phyloP scores from a whole-genome alignment of 2,888 invertebrate species.

The Ceramica pisi region DNA sequence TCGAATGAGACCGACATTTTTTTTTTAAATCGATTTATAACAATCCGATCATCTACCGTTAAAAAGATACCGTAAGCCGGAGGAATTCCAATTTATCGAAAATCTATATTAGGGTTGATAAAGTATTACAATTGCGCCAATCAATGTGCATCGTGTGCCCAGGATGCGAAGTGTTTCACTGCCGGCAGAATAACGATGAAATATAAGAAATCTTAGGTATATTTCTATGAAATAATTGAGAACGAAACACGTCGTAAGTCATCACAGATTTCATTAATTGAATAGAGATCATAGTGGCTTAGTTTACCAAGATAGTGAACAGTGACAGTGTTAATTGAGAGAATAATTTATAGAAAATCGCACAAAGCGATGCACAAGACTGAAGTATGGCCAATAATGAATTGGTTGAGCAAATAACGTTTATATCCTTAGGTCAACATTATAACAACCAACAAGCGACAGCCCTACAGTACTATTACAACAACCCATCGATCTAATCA shows the following conservation, averaged over 20 bases:
- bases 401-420: not conserved
- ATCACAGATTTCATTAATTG: no score
- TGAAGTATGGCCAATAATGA: no score
- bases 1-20: constrained; percentile 75
- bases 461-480: constrained; percentile 59
- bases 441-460: not conserved
- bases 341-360: no score
- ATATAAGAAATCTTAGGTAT: no score
- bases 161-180: not conserved
- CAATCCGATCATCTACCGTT: constrained; percentile 86
- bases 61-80: constrained; percentile 84
- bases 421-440: no score
- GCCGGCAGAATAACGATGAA: not conserved
- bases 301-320: no score
- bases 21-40: constrained; percentile 80
- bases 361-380: no score
- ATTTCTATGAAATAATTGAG: no score
- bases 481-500: constrained; percentile 69
- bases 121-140: constrained; percentile 10
- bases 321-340: no score
- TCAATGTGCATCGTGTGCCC: not conserved
- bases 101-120: constrained; percentile 73
- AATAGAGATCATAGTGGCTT: no score
- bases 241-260: no score
- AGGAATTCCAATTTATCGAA: constrained; percentile 82